These are phyloP conservation scores for Acanthacorydalis orientalis DNA, from an alignment of 2,888 invertebrate genomes.

Conservation along the genomic window DNA sequence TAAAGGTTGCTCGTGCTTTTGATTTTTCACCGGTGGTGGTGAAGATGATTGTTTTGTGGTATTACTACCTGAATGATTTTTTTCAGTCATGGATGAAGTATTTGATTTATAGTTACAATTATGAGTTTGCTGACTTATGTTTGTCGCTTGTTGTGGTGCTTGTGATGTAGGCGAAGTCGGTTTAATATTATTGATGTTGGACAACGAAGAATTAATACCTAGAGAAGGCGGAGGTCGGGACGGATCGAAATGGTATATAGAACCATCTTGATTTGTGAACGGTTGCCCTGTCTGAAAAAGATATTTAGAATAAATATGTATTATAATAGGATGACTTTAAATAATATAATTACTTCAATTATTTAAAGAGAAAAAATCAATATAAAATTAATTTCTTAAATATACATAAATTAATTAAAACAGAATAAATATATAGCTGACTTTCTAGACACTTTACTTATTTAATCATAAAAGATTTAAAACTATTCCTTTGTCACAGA, in stretches of 20 bases:
- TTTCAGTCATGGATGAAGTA: neutral
- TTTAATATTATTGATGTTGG: neutral
- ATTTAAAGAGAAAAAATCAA: no score
- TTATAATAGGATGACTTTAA: no score
- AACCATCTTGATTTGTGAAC: slow-evolving; percentile 58
- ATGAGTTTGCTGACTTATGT: no score
- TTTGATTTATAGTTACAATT: neutral
- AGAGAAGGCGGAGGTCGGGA: slow-evolving; percentile 39
- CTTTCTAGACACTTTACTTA: no score
- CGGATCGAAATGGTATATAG: slow-evolving; percentile 62
- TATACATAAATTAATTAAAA: no score
- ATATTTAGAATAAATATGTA: no score
- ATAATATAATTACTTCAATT: no score
- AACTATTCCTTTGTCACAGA: no score
- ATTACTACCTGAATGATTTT: neutral
- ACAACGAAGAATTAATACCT: neutral
- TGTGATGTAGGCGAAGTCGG: neutral
- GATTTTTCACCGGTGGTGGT: neutral
- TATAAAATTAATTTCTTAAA: no score
- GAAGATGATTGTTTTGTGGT: neutral
- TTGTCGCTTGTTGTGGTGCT: no score
- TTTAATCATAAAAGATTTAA: no score
- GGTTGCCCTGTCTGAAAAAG: slow-evolving; percentile 49
- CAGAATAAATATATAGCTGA: no score
- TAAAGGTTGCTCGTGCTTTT: neutral